Evolutionary conservation across 2,113 vertebrate species (phyloP).

Genomic region (Ceyx melanurus): DNA sequence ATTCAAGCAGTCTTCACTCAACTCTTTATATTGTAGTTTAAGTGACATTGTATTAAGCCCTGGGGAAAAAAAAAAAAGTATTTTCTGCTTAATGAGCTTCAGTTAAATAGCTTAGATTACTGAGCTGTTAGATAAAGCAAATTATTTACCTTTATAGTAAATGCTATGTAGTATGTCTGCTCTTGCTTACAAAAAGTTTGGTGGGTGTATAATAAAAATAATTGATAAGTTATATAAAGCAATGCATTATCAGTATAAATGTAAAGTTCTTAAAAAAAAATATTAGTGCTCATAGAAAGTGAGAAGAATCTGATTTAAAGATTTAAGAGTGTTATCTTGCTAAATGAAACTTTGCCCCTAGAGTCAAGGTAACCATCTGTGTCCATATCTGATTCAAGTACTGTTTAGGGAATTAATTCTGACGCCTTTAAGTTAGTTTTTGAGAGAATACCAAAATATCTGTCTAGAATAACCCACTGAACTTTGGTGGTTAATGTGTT

Average conservation of each 20-base stretch:
- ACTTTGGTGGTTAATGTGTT: background rate
- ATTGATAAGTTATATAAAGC: background rate
- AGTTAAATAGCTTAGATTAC: background rate
- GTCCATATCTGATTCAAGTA: constrained; percentile 28
- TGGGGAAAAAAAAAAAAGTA: background rate
- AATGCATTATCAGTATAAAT: background rate
- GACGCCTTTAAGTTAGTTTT: background rate
- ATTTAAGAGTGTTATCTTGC: constrained; percentile 34
- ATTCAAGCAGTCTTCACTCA: background rate
- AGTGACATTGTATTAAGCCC: background rate
- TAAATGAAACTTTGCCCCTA: constrained; percentile 31
- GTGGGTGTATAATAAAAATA: background rate
- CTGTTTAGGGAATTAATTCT: constrained; percentile 26
- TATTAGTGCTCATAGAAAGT: constrained; percentile 10
- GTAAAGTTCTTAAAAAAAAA: background rate
- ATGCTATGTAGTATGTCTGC: background rate
- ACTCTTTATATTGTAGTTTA: background rate
- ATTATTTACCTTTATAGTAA: background rate
- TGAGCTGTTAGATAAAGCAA: background rate
- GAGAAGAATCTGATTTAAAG: constrained; percentile 31
- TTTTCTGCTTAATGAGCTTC: background rate
- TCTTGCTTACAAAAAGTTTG: background rate
- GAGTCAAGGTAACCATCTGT: constrained; percentile 60
- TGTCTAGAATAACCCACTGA: background rate
- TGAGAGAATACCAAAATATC: constrained; percentile 1